These are phyloP conservation scores for Eucera pruinosa DNA, from an alignment of 2,888 invertebrate species.

Conservation along the genomic window DNA sequence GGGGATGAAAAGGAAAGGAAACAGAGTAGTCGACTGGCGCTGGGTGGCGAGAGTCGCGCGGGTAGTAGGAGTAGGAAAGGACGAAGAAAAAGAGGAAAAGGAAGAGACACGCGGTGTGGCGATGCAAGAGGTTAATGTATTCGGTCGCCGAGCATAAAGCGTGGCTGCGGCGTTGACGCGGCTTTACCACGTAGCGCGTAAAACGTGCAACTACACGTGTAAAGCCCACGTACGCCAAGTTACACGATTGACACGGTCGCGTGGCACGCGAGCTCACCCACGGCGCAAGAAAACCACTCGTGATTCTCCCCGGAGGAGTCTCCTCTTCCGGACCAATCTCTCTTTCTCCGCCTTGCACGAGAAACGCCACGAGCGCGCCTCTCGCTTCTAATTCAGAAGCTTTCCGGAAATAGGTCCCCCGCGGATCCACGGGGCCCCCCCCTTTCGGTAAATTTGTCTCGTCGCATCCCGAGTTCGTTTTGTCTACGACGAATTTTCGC, in stretches of 20 bases:
- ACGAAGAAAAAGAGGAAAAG: slow-evolving; percentile 8
- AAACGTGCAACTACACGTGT: slow-evolving; percentile 61
- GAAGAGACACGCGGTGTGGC: neutral
- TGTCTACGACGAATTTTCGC: too few relatives aligned
- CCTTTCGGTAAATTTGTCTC: too few relatives aligned
- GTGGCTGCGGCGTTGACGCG: slow-evolving; percentile 59
- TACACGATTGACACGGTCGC: slow-evolving; percentile 54
- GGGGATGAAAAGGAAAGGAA: too few relatives aligned
- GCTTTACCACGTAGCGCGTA: slow-evolving; percentile 63
- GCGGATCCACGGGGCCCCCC: too few relatives aligned
- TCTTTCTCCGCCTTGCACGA: too few relatives aligned
- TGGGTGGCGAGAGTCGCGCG: too few relatives aligned
- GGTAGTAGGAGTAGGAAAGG: too few relatives aligned
- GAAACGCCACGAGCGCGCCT: too few relatives aligned
- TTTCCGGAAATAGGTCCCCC: too few relatives aligned
- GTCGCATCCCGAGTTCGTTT: neutral
- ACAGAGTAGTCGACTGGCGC: too few relatives aligned
- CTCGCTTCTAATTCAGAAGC: too few relatives aligned
- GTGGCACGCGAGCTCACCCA: slow-evolving; percentile 53
- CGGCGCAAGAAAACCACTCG: neutral
- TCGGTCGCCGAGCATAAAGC: slow-evolving; percentile 64
- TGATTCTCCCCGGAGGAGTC: neutral
- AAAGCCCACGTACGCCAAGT: slow-evolving; percentile 58
- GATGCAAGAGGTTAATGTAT: slow-evolving; percentile 62
- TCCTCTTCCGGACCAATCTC: too few relatives aligned